Evolutionary conservation across 2,797 vertebrate genomes (phyloP).

Genomic region (Eulemur rubriventer): DNA sequence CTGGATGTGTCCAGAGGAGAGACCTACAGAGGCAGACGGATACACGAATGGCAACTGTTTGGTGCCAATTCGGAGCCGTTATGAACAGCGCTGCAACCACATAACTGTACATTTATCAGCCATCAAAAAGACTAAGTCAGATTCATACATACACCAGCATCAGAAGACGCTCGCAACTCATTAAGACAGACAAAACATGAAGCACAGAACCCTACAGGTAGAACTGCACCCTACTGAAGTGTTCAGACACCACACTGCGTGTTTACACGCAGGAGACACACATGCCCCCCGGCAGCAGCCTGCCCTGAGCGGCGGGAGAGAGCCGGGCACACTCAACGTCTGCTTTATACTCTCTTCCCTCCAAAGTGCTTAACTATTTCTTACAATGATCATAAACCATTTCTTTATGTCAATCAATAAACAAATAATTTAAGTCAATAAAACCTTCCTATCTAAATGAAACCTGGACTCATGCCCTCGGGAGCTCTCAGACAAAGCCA

Average conservation of each 20-base stretch:
- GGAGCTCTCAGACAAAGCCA: background rate
- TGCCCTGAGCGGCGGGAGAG: accelerated
- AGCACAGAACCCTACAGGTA: background rate
- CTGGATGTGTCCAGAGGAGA: background rate
- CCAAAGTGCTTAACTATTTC: background rate
- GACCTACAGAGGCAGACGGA: background rate
- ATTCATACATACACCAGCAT: background rate
- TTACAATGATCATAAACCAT: background rate
- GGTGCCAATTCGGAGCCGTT: background rate
- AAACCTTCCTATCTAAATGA: background rate
- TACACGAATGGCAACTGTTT: accelerated
- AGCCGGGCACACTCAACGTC: accelerated
- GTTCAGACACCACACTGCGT: accelerated
- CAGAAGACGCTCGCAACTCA: background rate
- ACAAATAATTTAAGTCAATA: background rate
- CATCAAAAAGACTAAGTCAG: background rate
- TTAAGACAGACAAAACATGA: background rate
- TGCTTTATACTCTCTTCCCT: accelerated
- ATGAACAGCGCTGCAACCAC: background rate
- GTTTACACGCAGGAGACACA: background rate
- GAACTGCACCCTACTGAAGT: background rate
- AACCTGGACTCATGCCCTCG: background rate
- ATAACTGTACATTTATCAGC: background rate
- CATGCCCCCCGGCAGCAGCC: background rate
- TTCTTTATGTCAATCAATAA: background rate